These are phyloP conservation scores for Agriopis leucophaearia DNA, from an alignment of 2,888 invertebrate genomes.

Conservation along the genomic window DNA sequence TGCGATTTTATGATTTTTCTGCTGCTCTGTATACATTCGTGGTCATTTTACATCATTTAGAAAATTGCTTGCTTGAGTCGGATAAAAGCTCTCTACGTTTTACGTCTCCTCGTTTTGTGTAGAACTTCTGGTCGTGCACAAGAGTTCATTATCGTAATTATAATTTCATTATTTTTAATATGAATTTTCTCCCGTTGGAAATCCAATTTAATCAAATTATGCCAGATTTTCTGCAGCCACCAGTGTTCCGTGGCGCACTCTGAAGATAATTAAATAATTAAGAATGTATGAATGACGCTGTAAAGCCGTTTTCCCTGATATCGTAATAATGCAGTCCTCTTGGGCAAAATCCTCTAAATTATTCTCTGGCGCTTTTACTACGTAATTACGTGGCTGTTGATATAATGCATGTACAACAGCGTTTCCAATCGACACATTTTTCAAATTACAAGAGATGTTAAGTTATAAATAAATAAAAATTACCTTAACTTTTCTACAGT, in stretches of 20 bases:
- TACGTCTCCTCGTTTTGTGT: conserved; percentile 50
- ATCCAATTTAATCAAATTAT: conserved; percentile 79
- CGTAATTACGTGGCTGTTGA: conserved; percentile 72
- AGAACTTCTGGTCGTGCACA: conserved; percentile 47
- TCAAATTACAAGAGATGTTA: background rate
- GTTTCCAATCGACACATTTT: conserved; percentile 57
- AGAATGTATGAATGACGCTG: conserved; percentile 84
- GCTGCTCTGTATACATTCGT: conserved; percentile 81
- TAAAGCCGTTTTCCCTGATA: conserved; percentile 81
- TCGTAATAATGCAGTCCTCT: conserved; percentile 85
- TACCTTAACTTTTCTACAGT: too few species aligned
- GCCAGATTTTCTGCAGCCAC: conserved; percentile 72
- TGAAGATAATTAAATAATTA: conserved; percentile 85
- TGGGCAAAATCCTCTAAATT: conserved; percentile 83
- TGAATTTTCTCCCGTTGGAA: conserved; percentile 62
- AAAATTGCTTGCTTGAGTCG: conserved; percentile 75
- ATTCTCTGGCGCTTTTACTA: conserved; percentile 76
- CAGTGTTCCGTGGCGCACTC: conserved; percentile 71
- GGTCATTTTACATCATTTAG: conserved; percentile 82
- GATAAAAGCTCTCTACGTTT: conserved; percentile 62
- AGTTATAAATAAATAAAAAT: too few species aligned
- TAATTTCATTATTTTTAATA: conserved; percentile 62
- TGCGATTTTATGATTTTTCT: conserved; percentile 87
- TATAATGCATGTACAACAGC: conserved; percentile 58
- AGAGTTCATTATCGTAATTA: conserved; percentile 57